Evolutionary conservation across 2,797 vertebrate genomes (phyloP).

Genomic region (Macrochelys suwanniensis): DNA sequence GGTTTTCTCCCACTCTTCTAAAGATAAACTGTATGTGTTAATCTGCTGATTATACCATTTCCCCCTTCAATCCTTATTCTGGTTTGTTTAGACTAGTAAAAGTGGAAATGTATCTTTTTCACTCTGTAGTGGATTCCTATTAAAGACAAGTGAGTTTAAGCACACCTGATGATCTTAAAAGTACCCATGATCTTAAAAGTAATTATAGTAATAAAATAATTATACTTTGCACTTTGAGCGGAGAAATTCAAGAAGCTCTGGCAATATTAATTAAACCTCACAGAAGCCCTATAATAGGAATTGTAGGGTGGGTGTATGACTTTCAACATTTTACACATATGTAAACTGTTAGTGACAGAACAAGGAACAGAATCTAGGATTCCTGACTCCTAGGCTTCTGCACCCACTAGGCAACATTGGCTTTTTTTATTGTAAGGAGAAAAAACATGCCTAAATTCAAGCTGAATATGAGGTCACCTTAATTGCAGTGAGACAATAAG

Average conservation of each 20-base stretch:
- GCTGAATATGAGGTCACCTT: background rate
- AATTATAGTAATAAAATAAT: background rate
- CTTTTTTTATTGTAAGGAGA: background rate
- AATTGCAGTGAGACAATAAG: background rate
- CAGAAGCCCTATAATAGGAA: background rate
- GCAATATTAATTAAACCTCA: conserved; percentile 9
- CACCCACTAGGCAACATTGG: background rate
- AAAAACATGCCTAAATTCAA: background rate
- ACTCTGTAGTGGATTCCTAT: background rate
- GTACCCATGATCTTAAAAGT: background rate
- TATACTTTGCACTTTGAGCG: background rate
- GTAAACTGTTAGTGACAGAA: background rate
- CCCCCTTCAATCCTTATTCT: background rate
- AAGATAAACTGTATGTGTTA: background rate
- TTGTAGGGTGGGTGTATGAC: background rate
- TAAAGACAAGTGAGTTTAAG: background rate
- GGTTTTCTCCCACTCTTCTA: background rate
- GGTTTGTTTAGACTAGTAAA: rapidly evolving
- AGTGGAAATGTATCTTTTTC: background rate
- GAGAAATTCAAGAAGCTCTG: background rate
- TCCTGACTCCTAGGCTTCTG: background rate
- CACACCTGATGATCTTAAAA: background rate
- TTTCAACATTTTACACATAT: background rate
- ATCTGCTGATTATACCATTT: background rate
- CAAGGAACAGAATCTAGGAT: background rate